These are phyloP conservation scores for Lasioglossum zephyrum DNA, from an alignment of 2,888 invertebrate genomes.

Conservation along the genomic window DNA sequence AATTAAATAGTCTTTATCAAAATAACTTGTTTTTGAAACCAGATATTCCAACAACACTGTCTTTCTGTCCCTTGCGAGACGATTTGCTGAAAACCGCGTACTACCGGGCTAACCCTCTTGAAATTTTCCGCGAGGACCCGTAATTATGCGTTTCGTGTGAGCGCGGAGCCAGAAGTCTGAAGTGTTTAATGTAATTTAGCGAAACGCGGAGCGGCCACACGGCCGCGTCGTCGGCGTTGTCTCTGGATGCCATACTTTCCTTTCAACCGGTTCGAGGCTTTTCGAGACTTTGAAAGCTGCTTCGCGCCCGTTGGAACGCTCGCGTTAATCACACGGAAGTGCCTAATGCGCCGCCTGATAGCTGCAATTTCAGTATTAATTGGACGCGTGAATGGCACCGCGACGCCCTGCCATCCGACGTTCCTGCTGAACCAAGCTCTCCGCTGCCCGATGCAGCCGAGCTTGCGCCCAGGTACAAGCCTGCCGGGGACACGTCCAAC, in stretches of 20 bases:
- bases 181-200: constrained; percentile 57
- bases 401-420: background rate
- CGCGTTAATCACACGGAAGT: constrained; percentile 49
- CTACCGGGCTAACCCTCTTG: constrained; percentile 29
- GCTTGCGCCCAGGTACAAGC: background rate
- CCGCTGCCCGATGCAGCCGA: constrained; percentile 6
- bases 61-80: constrained; percentile 20
- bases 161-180: constrained; percentile 27
- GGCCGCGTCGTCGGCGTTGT: background rate
- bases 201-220: constrained; percentile 6
- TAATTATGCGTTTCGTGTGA: constrained; percentile 52
- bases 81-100: constrained; percentile 57
- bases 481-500: background rate
- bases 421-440: constrained; percentile 10
- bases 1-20: too few species aligned
- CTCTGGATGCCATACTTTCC: constrained; percentile 21
- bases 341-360: constrained; percentile 53
- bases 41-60: too few species aligned
- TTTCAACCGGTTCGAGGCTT: constrained; percentile 44
- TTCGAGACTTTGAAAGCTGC: constrained; percentile 35
- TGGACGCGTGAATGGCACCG: constrained; percentile 45
- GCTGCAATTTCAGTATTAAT: constrained; percentile 51
- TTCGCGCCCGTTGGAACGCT: constrained; percentile 11
- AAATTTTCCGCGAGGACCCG: constrained; percentile 51
- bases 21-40: too few species aligned